Conservation (phyloP, 2,113 vertebrate genomes). For the Xiphorhynchus elegans region DNA sequence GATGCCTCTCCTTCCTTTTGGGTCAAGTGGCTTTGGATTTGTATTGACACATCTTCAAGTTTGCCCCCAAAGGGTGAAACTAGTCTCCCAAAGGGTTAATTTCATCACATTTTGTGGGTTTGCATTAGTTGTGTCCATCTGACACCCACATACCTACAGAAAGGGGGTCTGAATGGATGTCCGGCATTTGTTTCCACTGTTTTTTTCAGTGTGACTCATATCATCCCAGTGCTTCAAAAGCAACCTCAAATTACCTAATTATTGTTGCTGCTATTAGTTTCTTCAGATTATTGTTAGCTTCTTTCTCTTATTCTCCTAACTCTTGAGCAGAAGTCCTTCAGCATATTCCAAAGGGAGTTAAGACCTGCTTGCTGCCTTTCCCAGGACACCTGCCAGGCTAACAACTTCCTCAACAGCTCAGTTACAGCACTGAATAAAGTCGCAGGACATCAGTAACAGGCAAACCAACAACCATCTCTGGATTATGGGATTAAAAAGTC, state of each 20-base stretch:
- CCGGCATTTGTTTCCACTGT: neutral
- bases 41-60: neutral
- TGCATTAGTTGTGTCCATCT: neutral
- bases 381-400: neutral
- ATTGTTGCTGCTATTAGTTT: neutral
- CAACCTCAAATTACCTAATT: neutral
- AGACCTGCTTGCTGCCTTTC: neutral
- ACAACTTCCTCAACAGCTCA: neutral
- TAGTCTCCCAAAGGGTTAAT: neutral
- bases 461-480: neutral
- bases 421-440: neutral
- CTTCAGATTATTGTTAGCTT: neutral
- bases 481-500: neutral
- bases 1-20: neutral
- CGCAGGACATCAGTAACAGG: neutral
- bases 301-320: neutral
- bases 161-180: neutral
- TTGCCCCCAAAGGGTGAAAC: neutral
- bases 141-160: neutral
- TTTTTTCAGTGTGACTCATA: neutral
- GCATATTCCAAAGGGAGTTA: neutral
- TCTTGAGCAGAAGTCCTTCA: neutral
- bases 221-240: neutral
- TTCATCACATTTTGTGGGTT: neutral
- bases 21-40: neutral